Base-by-base conservation (phyloP, 1,140 invertebrate genomes). In the Microplitis demolitor region DNA sequence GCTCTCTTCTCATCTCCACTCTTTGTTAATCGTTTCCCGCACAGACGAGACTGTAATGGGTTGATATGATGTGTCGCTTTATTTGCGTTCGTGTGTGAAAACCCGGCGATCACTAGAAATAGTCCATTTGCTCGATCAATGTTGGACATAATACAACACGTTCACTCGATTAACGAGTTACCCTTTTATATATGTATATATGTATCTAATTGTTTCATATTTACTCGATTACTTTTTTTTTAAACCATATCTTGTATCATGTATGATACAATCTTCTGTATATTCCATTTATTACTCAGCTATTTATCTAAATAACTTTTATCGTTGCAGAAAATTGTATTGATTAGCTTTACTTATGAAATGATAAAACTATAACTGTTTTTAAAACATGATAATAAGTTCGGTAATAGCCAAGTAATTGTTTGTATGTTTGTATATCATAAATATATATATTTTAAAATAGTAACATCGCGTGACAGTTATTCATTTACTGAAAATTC, bases 401-500 rank as follows among this genome's bases (percentile, higher is more conserved):
- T 8, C 39, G 8, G 6, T 45, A 45, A 45, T 45, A 11, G 11
- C 6, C 3, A 45, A 45, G 5, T 45, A 45, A 45, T 45, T 45
- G 11, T 45, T 45, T 45, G 39, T 6, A 6, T 45, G 11, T 45
- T 8, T 3, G 6, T 9, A 45, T 9, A 56, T 6, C 4, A 56
- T 11, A 24, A 13, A 24, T 56, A 56, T 6, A 4, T 14, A 24
- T 56, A 56, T 16, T 24, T 37, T n/a, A 50, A 50, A 39, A 35
- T 51, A 54, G 45, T 53, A 14, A 53, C 61, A 35, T 71, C 69
- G 69, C 69, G 69, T 71, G 69, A 66, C 33, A 35, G 53, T 31
- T n/a, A n/a, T 37, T 71, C 60, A 71, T 71, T 71, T 66, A 61
- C 51, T 14, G 33, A 11, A 71, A 71, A 71, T 71, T 71, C 53